Conservation (phyloP, 2,113 vertebrate species). For the Siniperca chuatsi region DNA sequence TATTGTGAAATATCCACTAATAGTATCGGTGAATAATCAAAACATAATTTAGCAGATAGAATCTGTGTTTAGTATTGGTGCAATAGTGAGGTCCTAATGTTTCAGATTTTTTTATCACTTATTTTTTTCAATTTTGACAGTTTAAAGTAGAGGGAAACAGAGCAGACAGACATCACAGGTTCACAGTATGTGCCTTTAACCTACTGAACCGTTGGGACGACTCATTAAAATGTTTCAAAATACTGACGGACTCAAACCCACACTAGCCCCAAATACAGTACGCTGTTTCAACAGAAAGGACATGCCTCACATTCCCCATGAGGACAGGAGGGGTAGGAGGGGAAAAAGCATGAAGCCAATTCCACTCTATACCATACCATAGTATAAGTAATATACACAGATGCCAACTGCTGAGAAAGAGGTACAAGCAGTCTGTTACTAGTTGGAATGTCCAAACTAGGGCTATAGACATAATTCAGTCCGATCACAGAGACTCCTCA, state of each 20-base stretch:
- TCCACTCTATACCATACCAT: constrained; percentile 8
- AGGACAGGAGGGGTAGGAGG: constrained; percentile 45
- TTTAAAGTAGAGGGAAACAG: neutral
- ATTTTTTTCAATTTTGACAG: neutral
- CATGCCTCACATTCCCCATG: constrained; percentile 77
- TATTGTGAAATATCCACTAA: neutral
- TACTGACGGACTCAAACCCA: constrained; percentile 19
- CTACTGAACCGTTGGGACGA: constrained; percentile 5
- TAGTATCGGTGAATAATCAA: neutral
- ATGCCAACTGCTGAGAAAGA: neutral
- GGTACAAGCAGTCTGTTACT: neutral
- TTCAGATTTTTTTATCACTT: neutral
- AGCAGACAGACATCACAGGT: neutral
- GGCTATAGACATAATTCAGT: neutral
- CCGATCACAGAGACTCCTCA: neutral
- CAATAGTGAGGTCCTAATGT: too few relatives aligned
- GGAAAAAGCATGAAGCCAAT: constrained; percentile 6
- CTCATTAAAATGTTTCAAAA: constrained; percentile 27
- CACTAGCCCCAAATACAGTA: constrained; percentile 44
- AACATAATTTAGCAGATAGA: neutral
- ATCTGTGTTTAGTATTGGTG: neutral
- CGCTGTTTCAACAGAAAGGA: constrained; percentile 71
- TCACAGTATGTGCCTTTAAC: neutral
- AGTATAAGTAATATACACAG: neutral
- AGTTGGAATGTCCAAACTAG: neutral